Evolutionary conservation across 2,113 vertebrate species (phyloP), one percentile per base, ranked within the genome.

Genomic region (Penelope pileata): DNA sequence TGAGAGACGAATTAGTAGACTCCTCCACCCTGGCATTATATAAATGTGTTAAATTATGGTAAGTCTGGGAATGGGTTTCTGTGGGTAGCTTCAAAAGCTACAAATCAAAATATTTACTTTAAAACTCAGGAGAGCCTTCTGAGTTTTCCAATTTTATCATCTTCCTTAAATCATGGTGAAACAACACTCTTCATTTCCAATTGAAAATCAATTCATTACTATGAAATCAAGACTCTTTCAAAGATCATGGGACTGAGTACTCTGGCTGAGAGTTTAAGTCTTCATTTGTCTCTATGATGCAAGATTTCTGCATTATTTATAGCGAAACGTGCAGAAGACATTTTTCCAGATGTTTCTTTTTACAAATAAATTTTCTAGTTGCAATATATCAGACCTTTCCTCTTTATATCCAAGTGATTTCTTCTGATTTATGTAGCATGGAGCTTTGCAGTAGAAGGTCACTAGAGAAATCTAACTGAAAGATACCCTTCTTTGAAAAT

Each of bases 131-230:
- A 92, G 59, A 92, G 66, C 3, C 2, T 48, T 80, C 26, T 83
- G 16, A 58, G 15, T 62, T 69, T 93, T 73, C 36, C 1, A 15
- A 73, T 79, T 90, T 83, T 92, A 18, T 73, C 26, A 29, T 27
- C 23, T 50, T 82, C 38, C 14, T 47, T 88, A 92, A 83, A 85
- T 79, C 45, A 74, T 48, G 5, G 51, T 89, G 70, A 94, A 90
- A 42, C 26, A 91, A 77, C 2, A 45, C 12, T 53, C 2, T 47
- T 92, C 29, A 80, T 68, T 66, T 84, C 11, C 56, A 83, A 75
- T 70, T 76, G 17, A 83, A 96, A 97, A 73, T 77, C 29, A 43
- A 53, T 79, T 88, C 3, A 22, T 87, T 84, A 48, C 73, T 70
- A 53, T 29, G 76, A 91, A 95, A 86, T 42, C 4, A 86, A 56